These are phyloP conservation scores for Eupeodes corollae DNA, from an alignment of 1,140 invertebrate species.

Conservation along the genomic window DNA sequence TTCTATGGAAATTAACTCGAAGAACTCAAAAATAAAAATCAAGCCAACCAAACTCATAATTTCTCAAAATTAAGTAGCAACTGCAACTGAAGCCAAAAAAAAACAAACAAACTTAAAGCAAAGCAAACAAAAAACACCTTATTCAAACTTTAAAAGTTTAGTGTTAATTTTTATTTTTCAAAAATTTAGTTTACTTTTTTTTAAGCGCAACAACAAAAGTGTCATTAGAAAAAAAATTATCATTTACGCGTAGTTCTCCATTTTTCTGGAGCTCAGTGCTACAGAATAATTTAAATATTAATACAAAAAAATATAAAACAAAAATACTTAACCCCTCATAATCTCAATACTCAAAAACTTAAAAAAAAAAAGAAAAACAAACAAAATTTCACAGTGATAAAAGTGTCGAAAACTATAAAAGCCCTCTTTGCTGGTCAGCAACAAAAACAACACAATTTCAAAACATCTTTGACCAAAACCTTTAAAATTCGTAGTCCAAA, in stretches of 20 bases:
- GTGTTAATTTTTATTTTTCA: too few species aligned
- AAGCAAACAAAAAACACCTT: constrained; percentile 11
- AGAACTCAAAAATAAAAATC: constrained; percentile 31
- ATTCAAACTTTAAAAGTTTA: constrained; percentile 8
- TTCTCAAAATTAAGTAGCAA: not conserved
- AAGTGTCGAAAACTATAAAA: not conserved
- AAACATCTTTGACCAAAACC: not conserved
- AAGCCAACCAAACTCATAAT: constrained; percentile 15
- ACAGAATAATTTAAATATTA: constrained; percentile 8
- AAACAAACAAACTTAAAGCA: not conserved
- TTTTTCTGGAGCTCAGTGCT: not conserved
- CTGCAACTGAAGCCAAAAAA: constrained; percentile 9
- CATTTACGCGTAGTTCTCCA: not conserved
- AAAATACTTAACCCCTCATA: constrained; percentile 3
- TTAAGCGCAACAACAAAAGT: too few species aligned
- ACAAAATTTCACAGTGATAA: too few species aligned
- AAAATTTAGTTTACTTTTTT: too few species aligned
- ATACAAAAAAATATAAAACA: constrained; percentile 21
- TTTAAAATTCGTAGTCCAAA: not conserved
- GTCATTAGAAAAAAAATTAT: not conserved
- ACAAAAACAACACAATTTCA: constrained; percentile 19
- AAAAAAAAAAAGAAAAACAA: not conserved
- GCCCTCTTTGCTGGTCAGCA: constrained; percentile 1
- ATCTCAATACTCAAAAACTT: not conserved
- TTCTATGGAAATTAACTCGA: constrained; percentile 32